These are phyloP conservation scores for Tinea pellionella DNA, from an alignment of 2,888 invertebrate species.

Conservation along the genomic window DNA sequence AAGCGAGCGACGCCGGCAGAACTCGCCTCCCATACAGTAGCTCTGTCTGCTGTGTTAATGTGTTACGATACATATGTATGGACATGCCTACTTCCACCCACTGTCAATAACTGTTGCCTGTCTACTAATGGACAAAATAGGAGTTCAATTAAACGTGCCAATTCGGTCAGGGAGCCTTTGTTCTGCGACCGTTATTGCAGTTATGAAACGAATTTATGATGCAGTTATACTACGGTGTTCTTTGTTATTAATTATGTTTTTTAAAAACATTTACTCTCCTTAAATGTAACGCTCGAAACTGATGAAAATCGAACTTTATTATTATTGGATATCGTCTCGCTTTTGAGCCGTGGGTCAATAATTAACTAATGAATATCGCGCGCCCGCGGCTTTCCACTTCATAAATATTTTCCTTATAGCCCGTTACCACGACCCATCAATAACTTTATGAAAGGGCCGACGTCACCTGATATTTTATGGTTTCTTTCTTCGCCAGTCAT, in stretches of 20 bases:
- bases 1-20: neutral
- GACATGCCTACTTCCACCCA: constrained; percentile 17
- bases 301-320: neutral
- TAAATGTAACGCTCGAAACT: too few relatives aligned
- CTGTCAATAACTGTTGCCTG: constrained; percentile 54
- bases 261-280: too few relatives aligned
- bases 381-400: constrained; percentile 44
- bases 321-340: neutral
- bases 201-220: neutral
- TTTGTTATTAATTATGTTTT: too few relatives aligned
- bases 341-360: constrained; percentile 27
- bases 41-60: neutral
- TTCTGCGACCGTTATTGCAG: neutral
- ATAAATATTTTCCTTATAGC: constrained; percentile 66
- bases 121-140: constrained; percentile 51
- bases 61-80: neutral
- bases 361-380: constrained; percentile 62
- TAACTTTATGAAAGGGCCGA: constrained; percentile 63
- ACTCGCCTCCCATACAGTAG: neutral
- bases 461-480: constrained; percentile 65
- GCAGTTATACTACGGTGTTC: too few relatives aligned
- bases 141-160: constrained; percentile 58
- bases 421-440: constrained; percentile 65
- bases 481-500: constrained; percentile 45
- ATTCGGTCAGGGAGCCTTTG: constrained; percentile 35